Evolutionary conservation across 2,888 invertebrate species (phyloP).

Genomic region (Erynnis tages): DNA sequence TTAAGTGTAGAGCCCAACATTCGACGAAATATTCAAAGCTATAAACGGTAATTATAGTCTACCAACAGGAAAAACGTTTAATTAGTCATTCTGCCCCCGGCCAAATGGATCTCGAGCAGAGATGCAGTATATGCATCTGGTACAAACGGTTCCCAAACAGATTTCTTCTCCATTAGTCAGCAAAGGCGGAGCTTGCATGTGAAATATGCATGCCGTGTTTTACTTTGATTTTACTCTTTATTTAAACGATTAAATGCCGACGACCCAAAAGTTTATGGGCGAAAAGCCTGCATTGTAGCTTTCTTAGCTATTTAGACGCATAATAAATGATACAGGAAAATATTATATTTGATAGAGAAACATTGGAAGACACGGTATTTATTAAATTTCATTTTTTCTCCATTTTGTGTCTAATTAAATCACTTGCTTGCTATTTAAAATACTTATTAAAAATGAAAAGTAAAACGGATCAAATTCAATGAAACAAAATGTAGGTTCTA

Average conservation of each 20-base stretch:
- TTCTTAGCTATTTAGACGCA: too few relatives aligned
- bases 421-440: too few relatives aligned
- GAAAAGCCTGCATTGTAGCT: neutral
- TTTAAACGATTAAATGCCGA: neutral
- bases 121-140: conserved; percentile 16
- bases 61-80: conserved; percentile 4
- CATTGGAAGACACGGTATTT: too few relatives aligned
- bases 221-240: conserved; percentile 14
- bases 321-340: too few relatives aligned
- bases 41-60: conserved; percentile 18
- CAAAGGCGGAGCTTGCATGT: conserved; percentile 14
- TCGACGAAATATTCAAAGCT: neutral
- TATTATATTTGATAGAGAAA: too few relatives aligned
- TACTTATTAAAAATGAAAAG: too few relatives aligned
- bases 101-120: conserved; percentile 3
- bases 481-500: too few relatives aligned
- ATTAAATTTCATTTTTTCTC: too few relatives aligned
- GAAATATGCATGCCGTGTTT: conserved; percentile 9
- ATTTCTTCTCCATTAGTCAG: conserved; percentile 25
- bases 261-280: neutral
- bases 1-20: neutral
- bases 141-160: conserved; percentile 14
- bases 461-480: too few relatives aligned
- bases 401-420: too few relatives aligned
- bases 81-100: conserved; percentile 19